Base-by-base conservation (phyloP, 2,797 vertebrate genomes). In the Clarias fuscus region DNA sequence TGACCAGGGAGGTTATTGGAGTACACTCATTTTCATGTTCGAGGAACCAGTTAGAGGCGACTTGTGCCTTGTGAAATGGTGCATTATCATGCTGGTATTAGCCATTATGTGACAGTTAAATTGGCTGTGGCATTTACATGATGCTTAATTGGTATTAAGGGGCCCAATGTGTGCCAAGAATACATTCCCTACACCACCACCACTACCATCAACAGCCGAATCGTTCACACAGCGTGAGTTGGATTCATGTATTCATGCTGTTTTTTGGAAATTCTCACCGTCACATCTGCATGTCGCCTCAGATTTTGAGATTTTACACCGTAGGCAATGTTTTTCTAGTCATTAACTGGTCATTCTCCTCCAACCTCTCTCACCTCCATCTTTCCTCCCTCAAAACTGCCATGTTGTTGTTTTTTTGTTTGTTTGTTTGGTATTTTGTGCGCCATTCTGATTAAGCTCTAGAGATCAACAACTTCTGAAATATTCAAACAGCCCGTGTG, bases 11-110 rank as follows among this genome's bases (percentile, higher is more conserved):
- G 67, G 79, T 37, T 71, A 83, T 24, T 71, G 22, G 71, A 82
- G 15, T 20, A 65, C 81, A 37, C 43, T 82, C 81, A 59, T 40
- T 10, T 18, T 83, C 81, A 40, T 68, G 81, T 71, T 71, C 27
- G 33, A 70, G 81, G 20, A 82, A 40, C 7, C 48, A 17, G 18
- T 33, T 82, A 56, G 43, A 13, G 48, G 30, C 7, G 24, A 27
- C 40, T 30, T 48, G 43, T n/a, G 53, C 48, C 27, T 71, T 83
- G 65, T 59, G 20, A 6, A 53, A 53, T 58, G n/a, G 17, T 40
- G 7, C 22, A 27, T 70, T 70, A 24, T 71, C 48, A 33, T 30
- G 30, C 48, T 71, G 48, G 81, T 71, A 71, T 83, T 20, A 30
- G n/a, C 24, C n/a, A 40, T 43, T 80, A 56, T 58, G 75, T 33